A percentile compares a stretch with the other conserved stretches of the same genome.
phyloP scores from a whole-genome alignment of 1,140 invertebrate genomes.

The Tachypleus tridentatus region DNA sequence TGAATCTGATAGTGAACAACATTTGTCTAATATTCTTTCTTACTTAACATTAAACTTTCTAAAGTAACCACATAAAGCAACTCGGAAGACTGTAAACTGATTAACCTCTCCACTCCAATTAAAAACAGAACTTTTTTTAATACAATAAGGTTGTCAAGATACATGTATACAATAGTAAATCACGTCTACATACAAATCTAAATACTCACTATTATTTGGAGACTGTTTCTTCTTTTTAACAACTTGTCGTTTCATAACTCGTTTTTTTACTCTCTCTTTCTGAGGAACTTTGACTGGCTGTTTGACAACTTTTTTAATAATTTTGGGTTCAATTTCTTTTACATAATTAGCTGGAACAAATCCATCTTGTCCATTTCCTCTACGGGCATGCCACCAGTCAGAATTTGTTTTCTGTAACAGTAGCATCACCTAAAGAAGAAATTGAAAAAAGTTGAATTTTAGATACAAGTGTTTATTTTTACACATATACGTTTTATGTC shows the following conservation, averaged over 20 bases:
- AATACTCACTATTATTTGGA: too few species aligned
- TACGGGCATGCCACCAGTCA: constrained; percentile 97
- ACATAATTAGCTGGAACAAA: constrained; percentile 98
- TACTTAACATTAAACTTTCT: too few species aligned
- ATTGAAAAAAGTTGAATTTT: background rate
- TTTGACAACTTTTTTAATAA: constrained; percentile 63
- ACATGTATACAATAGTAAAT: too few species aligned
- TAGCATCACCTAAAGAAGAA: constrained; percentile 54
- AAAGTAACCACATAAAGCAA: too few species aligned
- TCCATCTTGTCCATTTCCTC: constrained; percentile 78
- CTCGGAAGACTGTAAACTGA: too few species aligned
- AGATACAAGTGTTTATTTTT: background rate
- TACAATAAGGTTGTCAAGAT: too few species aligned
- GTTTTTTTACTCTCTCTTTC: constrained; percentile 76
- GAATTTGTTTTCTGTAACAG: constrained; percentile 87
- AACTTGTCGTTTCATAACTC: constrained; percentile 46
- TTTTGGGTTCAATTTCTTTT: constrained; percentile 76
- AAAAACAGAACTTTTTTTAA: too few species aligned
- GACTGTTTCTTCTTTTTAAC: constrained; percentile 19
- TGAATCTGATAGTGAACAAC: too few species aligned
- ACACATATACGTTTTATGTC: background rate
- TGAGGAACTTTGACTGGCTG: constrained; percentile 68
- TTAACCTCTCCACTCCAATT: too few species aligned
- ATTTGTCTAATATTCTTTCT: too few species aligned
- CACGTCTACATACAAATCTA: too few species aligned